A percentile compares a stretch with the other conserved stretches of the same genome.
phyloP scores from a whole-genome alignment of 2,113 vertebrate species.

The Sebastes fasciatus region DNA sequence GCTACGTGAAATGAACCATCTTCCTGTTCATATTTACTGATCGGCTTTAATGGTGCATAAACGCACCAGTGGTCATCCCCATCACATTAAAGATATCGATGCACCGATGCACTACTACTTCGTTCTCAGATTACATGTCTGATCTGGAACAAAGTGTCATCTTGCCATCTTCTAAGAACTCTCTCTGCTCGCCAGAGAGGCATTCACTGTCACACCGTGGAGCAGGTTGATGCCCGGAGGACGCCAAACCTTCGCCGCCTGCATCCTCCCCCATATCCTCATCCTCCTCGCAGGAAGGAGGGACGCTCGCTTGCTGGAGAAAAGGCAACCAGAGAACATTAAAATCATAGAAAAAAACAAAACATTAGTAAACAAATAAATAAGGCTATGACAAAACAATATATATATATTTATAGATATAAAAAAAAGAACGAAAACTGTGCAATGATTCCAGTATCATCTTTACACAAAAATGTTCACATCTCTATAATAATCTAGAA shows the following conservation, averaged over 20 bases:
- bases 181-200: neutral
- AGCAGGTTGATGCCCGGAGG: neutral
- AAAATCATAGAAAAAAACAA: slow-evolving; percentile 63
- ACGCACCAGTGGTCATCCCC: slow-evolving; percentile 46
- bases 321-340: slow-evolving; percentile 80
- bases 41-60: neutral
- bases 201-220: neutral
- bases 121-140: neutral
- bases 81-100: slow-evolving; percentile 10
- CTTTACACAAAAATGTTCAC: slow-evolving; percentile 76
- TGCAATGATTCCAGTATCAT: slow-evolving; percentile 82
- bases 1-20: neutral
- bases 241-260: neutral
- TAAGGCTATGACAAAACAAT: slow-evolving; percentile 82
- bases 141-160: neutral
- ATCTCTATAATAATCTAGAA: slow-evolving; percentile 66
- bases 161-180: neutral
- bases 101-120: neutral
- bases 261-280: neutral
- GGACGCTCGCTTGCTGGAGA: slow-evolving; percentile 36
- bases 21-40: neutral
- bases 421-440: slow-evolving; percentile 65
- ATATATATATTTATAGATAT: slow-evolving; percentile 73
- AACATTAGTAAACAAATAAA: slow-evolving; percentile 83
- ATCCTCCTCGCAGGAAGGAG: neutral